Percentiles rank a stretch among this genome's conserved stretches.
Evolutionary conservation across 2,888 invertebrate species (phyloP).

Genomic region (Leptura quadrifasciata): DNA sequence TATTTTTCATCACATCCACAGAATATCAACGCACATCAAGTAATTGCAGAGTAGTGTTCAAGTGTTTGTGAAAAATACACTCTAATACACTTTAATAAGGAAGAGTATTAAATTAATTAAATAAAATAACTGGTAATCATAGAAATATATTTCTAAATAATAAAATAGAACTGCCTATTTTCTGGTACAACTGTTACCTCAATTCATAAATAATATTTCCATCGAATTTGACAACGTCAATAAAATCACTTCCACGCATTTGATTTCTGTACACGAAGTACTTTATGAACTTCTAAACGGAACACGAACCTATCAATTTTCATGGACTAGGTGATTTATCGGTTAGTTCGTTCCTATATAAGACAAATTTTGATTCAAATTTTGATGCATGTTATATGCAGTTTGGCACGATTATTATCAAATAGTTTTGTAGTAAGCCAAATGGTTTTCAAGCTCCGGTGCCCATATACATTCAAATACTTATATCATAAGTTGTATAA

Average conservation of each 20-base stretch:
- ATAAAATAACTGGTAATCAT: no score
- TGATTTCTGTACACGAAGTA: constrained; percentile 10
- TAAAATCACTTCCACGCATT: constrained; percentile 24
- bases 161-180: not conserved
- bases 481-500: not conserved
- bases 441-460: not conserved
- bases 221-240: constrained; percentile 19
- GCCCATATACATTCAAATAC: not conserved
- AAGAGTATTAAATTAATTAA: no score
- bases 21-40: no score
- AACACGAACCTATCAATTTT: constrained; percentile 19
- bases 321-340: constrained; percentile 4
- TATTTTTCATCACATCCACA: no score
- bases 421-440: not conserved
- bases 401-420: not conserved
- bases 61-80: no score
- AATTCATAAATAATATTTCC: constrained; percentile 5
- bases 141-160: no score
- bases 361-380: constrained; percentile 5
- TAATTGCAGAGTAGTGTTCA: no score
- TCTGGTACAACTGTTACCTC: not conserved
- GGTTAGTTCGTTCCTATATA: not conserved
- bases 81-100: no score
- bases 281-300: constrained; percentile 8
- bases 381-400: constrained; percentile 2